A percentile compares a stretch with the other conserved stretches of the same genome.
Conservation (phyloP, 2,888 invertebrate genomes). For the Platynereis dumerilii region DNA sequence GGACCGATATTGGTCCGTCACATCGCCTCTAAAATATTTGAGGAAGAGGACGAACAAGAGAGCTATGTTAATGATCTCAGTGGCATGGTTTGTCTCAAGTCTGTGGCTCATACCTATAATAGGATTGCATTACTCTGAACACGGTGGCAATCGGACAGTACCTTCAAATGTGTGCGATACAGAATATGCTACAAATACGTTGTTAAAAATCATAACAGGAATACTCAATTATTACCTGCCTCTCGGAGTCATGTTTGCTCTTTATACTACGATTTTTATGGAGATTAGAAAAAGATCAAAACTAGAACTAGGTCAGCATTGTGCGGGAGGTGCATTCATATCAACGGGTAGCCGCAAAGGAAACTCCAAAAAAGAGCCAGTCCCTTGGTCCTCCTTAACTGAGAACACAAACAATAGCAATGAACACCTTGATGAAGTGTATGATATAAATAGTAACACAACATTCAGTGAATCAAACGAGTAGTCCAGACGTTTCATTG, state of each 20-base stretch:
- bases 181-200: conserved; percentile 65
- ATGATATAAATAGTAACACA: conserved; percentile 1
- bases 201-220: conserved; percentile 65
- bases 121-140: conserved; percentile 65
- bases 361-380: conserved; percentile 7
- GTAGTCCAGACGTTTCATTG: conserved; percentile 7
- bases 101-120: conserved; percentile 67
- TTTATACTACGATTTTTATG: conserved; percentile 65
- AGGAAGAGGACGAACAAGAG: conserved; percentile 65
- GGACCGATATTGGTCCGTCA: conserved; percentile 67
- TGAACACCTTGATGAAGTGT: conserved; percentile 4
- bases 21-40: conserved; percentile 66
- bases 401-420: conserved; percentile 38
- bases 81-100: conserved; percentile 65
- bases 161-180: conserved; percentile 65
- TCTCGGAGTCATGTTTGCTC: conserved; percentile 64
- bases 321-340: conserved; percentile 32
- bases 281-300: conserved; percentile 65
- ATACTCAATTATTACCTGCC: conserved; percentile 67
- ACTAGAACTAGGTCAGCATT: conserved; percentile 58
- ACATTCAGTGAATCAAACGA: conserved; percentile 4
- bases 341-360: conserved; percentile 2
- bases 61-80: conserved; percentile 65
- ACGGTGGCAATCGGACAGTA: conserved; percentile 52
- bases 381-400: conserved; percentile 15